Evolutionary conservation across 2,797 vertebrate species (phyloP), one percentile per base, ranked within the genome.

Genomic region (Peromyscus melanophrys): DNA sequence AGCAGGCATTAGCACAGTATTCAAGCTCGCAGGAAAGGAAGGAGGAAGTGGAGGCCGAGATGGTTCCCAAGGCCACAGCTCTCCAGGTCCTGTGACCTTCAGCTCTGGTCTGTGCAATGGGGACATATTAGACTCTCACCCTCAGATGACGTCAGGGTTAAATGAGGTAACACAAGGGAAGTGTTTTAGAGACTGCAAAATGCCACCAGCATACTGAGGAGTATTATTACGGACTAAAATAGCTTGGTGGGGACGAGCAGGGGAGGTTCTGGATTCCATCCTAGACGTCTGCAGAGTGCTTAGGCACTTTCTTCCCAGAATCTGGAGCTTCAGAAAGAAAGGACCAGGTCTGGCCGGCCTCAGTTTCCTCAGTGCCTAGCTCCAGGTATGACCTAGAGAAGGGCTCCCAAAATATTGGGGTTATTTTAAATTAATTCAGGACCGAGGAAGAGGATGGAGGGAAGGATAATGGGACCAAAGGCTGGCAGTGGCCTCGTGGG

Each of bases 151-250:
- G 31, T 78, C 87, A 90, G 94, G 96, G 92, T 95, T 90, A 95
- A 88, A 81, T 27, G 49, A 95, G 97, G 97, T 10, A 82, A 78
- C 46, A 31, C 57, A 92, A 84, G 29, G 71, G 87, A 96, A 93
- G 88, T 0, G 84, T 57, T 94, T 96, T 59, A 85, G 94, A 90
- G 96, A 75, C 92, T 89, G 80, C n/a, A 67, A 84, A 89, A 88
- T 63, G 73, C 93, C 65, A 31, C 71, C 1, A 1, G 19, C 76
- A 93, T 89, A 61, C 84, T 69, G 94, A 82, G 87, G 81, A 97
- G 92, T 81, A 85, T 88, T 93, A 81, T 96, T 92, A 95, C 90
- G 93, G 77, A 94, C 92, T 73, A 76, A 97, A 97, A 95, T 94
- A 96, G 95, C 88, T 63, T 81, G 11, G 29, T 67, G 81, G 61